Evolutionary conservation across 2,797 vertebrate genomes (phyloP).

Genomic region (Sebastes diaconus): DNA sequence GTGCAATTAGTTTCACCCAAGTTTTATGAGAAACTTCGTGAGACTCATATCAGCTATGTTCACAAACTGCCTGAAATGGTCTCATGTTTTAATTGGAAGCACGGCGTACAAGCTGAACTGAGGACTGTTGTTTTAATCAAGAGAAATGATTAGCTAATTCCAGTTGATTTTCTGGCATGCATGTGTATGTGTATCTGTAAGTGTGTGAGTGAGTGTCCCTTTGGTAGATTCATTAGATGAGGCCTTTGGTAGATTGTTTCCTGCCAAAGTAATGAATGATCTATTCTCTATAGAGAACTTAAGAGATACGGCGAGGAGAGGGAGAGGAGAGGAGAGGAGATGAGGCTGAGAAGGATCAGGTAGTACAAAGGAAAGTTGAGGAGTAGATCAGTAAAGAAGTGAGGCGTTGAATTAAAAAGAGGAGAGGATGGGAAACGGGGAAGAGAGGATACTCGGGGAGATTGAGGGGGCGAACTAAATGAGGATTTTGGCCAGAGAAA

Average conservation of each 20-base stretch:
- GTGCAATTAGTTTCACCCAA: conserved; percentile 22
- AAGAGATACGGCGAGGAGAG: conserved; percentile 2
- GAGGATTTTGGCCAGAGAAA: conserved; percentile 4
- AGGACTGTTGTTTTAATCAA: conserved; percentile 26
- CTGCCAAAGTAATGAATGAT: conserved; percentile 55
- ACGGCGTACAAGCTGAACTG: conserved; percentile 8
- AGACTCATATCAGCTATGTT: conserved; percentile 22
- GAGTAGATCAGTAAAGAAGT: conserved; percentile 8
- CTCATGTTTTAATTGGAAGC: conserved; percentile 34
- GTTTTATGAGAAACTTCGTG: conserved; percentile 43
- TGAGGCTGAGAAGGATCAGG: background rate
- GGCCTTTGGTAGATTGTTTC: conserved; percentile 47
- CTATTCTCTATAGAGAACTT: conserved; percentile 38
- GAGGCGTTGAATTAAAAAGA: conserved; percentile 19
- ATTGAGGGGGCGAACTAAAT: background rate
- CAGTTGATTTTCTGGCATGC: conserved; percentile 8
- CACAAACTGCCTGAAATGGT: conserved; percentile 19
- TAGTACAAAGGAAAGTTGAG: conserved; percentile 12
- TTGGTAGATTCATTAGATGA: conserved; percentile 42
- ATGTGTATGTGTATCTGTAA: background rate
- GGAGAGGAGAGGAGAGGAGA: background rate
- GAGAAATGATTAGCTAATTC: conserved; percentile 42
- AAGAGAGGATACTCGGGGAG: background rate
- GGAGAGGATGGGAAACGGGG: background rate
- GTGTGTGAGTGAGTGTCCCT: background rate